Base-by-base conservation (phyloP, 2,113 vertebrate genomes). In the Heliornis fulica region DNA sequence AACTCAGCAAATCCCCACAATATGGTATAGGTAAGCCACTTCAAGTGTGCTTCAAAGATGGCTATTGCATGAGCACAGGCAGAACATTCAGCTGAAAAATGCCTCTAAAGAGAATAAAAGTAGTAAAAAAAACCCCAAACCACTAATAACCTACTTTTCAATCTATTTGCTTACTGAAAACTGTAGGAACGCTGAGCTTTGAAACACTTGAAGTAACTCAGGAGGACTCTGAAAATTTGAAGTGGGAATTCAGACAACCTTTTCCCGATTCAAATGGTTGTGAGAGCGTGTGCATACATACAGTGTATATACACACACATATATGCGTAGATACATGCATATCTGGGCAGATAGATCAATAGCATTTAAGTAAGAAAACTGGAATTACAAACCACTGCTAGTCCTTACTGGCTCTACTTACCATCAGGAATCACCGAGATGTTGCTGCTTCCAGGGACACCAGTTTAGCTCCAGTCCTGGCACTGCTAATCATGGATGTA, bases 201-300 rank as follows among this genome's bases (percentile, higher is more conserved):
- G 25, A 76, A 91, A 69, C 17, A 14, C 10, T 43, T 61, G 16
- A 45, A 77, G 23, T 64, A 60, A 64, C 7, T 19, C 18, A 45
- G 43, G n/a, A 43, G 15, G 34, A 45, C 25, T 13, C 4, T 11
- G 17, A 83, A 80, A 48, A 64, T 23, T 63, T 66, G 29, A 81
- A 59, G 25, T 0, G 1, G 5, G 10, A 81, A 48, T 66, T 72
- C 7, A 2, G 21, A 40, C 7, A 34, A 41, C 11, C 1, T 53
- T 94, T 57, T 61, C 9, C 19, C 6, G 3, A 57, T 53, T 63
- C 16, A 20, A n/a, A 29, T 45, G 46, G 46, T 46, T 22, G 46
- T 46, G 20, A 21, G 45, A 4, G 19, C 9, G 20, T 64, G 13
- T 46, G 19, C 54, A 11, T 41, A 19, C 31, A 11, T 38, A 3